Evolutionary conservation across 2,888 invertebrate species (phyloP).

Genomic region (Dinocampus coccinellae): DNA sequence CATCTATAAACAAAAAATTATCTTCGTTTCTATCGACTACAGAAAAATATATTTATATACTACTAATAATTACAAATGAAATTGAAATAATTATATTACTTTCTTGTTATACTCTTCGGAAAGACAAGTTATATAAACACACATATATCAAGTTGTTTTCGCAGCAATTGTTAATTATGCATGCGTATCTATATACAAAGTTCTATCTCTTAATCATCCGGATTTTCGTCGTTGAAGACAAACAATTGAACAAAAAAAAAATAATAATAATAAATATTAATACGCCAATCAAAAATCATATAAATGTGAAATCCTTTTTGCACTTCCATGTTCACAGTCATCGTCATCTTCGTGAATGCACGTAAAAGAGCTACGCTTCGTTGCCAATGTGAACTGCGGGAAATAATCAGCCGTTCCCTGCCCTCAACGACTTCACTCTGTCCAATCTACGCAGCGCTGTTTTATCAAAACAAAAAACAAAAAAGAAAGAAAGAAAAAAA

Average conservation of each 20-base stretch:
- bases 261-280: constrained; percentile 25
- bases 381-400: constrained; percentile 67
- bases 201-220: constrained; percentile 1
- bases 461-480: constrained; percentile 58
- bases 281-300: constrained; percentile 43
- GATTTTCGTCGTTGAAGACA: constrained; percentile 17
- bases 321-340: constrained; percentile 69
- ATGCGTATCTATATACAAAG: constrained; percentile 5
- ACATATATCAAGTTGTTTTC: not conserved
- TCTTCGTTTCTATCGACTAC: not conserved
- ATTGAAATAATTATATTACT: constrained; percentile 1
- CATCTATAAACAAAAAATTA: not conserved
- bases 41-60: not conserved
- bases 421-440: constrained; percentile 66
- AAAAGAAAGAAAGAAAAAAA: constrained; percentile 39
- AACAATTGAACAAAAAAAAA: constrained; percentile 34
- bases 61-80: constrained; percentile 17
- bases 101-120: not conserved
- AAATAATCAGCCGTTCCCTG: constrained; percentile 63
- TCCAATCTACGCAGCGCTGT: constrained; percentile 68
- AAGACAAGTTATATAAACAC: not conserved
- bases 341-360: constrained; percentile 69
- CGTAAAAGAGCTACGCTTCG: constrained; percentile 67
- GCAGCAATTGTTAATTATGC: constrained; percentile 11
- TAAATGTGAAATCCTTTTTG: constrained; percentile 59